phyloP scores from a whole-genome alignment of 2,113 vertebrate genomes.

The Notothenia coriiceps region DNA sequence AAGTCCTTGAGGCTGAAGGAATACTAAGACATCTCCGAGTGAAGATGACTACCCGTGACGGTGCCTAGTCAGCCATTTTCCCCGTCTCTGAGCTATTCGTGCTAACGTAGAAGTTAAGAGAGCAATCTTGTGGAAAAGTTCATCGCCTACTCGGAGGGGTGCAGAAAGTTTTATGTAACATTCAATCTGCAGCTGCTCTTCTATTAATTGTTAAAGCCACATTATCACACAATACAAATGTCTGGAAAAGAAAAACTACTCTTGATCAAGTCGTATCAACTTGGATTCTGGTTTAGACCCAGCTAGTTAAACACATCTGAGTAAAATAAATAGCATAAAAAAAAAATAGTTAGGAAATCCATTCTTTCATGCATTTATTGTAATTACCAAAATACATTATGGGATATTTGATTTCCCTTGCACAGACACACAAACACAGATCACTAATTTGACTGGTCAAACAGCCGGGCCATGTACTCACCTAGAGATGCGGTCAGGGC shows the following conservation, averaged over 20 bases:
- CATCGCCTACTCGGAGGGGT: slow-evolving; percentile 2
- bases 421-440: too few relatives aligned
- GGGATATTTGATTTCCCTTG: too few relatives aligned
- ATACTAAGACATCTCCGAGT: slow-evolving; percentile 14
- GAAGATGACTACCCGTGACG: slow-evolving; percentile 5
- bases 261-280: neutral
- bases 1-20: slow-evolving; percentile 4
- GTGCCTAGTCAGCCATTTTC: slow-evolving; percentile 39
- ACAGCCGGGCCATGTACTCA: slow-evolving; percentile 47
- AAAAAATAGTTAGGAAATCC: neutral
- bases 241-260: slow-evolving; percentile 6
- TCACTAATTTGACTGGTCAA: too few relatives aligned
- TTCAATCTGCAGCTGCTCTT: slow-evolving; percentile 36
- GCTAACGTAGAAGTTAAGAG: neutral
- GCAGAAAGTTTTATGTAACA: slow-evolving; percentile 40
- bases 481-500: slow-evolving; percentile 54
- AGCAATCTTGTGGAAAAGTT: slow-evolving; percentile 12
- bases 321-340: neutral
- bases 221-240: neutral
- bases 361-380: neutral
- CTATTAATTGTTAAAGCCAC: neutral
- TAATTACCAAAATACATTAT: neutral
- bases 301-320: neutral
- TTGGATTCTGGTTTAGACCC: neutral
- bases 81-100: neutral